A percentile compares a stretch with the other conserved stretches of the same genome.
These are phyloP conservation scores for Malurus alboscapulatus DNA, from an alignment of 2,113 vertebrate species.

Conservation along the genomic window DNA sequence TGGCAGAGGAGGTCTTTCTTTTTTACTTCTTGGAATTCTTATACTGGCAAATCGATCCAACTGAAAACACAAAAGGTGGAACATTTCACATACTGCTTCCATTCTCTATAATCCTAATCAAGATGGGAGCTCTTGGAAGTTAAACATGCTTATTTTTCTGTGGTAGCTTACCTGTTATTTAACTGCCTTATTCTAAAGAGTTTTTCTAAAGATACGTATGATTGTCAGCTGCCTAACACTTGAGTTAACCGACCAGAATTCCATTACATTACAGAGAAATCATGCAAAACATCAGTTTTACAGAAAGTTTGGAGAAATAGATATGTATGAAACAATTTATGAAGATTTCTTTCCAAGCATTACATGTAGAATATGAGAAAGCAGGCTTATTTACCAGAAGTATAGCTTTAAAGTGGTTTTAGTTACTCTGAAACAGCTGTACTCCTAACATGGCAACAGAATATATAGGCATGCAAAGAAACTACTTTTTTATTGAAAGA, in stretches of 20 bases:
- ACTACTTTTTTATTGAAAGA: background rate
- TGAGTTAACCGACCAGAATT: background rate
- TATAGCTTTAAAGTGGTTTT: background rate
- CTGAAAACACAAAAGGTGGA: conserved; percentile 30
- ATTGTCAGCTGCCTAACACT: background rate
- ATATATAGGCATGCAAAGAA: background rate
- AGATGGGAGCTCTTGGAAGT: background rate
- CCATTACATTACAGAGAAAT: background rate
- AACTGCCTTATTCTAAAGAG: background rate
- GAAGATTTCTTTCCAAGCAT: conserved; percentile 3
- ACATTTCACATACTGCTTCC: background rate
- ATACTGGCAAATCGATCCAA: conserved; percentile 64
- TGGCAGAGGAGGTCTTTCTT: conserved; percentile 38
- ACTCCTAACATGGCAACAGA: background rate
- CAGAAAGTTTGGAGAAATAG: background rate
- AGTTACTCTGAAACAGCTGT: background rate
- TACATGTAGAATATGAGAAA: background rate
- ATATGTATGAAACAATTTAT: conserved; percentile 10
- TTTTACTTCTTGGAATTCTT: conserved; percentile 60
- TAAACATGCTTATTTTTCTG: background rate
- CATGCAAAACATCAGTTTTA: conserved; percentile 13
- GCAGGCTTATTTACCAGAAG: background rate
- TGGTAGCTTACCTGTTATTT: background rate
- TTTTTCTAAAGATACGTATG: background rate
- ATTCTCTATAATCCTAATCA: background rate